Conservation (phyloP, 2,888 invertebrate genomes). For the Orchesella flavescens region DNA sequence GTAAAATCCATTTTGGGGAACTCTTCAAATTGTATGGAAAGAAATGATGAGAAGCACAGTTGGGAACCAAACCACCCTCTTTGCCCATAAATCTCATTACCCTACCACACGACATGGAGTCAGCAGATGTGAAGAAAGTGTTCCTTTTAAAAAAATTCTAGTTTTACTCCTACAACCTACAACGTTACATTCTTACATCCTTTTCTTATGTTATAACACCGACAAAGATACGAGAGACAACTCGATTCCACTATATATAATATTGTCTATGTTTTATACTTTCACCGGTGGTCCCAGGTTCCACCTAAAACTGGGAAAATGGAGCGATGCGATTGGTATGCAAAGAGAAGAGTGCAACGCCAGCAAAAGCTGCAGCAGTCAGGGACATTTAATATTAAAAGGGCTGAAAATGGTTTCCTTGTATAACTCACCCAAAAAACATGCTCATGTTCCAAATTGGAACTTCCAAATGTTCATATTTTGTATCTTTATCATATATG, state of each 20-base stretch:
- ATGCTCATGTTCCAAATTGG: not conserved
- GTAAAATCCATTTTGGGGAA: no score
- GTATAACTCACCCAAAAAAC: not conserved
- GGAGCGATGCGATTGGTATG: not conserved
- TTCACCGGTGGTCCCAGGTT: not conserved
- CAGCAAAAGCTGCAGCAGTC: not conserved
- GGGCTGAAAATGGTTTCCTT: constrained; percentile 42
- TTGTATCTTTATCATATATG: no score
- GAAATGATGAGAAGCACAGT: constrained; percentile 2
- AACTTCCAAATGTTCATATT: no score
- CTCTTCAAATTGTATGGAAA: no score
- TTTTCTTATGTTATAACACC: not conserved
- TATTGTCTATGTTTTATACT: no score
- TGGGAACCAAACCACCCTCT: not conserved
- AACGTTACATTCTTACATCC: not conserved
- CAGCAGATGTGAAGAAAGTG: constrained; percentile 14
- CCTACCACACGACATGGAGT: constrained; percentile 28
- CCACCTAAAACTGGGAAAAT: not conserved
- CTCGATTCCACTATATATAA: not conserved
- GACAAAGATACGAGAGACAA: not conserved
- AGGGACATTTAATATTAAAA: constrained; percentile 45
- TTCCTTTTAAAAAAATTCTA: not conserved
- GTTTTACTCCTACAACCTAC: no score
- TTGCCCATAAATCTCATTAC: constrained; percentile 21
- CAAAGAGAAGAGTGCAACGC: not conserved